phyloP scores from a whole-genome alignment of 53 echinoderm and acorn worm species.

The Astropecten irregularis region DNA sequence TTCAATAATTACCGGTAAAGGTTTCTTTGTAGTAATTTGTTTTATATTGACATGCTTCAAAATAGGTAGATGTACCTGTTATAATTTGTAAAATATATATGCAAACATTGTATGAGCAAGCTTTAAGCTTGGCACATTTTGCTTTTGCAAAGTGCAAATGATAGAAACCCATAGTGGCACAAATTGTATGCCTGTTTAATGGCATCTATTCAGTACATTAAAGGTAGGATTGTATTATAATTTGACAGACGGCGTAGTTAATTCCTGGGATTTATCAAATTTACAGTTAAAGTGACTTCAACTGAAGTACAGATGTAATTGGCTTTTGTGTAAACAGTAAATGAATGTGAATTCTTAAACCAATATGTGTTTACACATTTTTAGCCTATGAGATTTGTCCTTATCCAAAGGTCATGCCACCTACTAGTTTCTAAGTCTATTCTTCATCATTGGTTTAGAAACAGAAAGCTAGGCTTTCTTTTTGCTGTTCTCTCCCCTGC shows the following conservation, averaged over 20 bases:
- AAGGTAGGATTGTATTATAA: too few relatives aligned
- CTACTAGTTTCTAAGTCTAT: neutral
- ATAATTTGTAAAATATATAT: neutral
- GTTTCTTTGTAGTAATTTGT: too few relatives aligned
- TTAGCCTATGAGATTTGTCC: neutral
- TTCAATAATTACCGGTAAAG: too few relatives aligned
- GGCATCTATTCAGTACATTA: too few relatives aligned
- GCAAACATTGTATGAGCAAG: too few relatives aligned
- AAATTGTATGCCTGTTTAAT: too few relatives aligned
- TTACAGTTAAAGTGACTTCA: too few relatives aligned
- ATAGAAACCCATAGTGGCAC: too few relatives aligned
- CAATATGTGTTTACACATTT: conserved; percentile 41
- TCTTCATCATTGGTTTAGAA: conserved; percentile 8
- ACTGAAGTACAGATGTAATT: conserved; percentile 6
- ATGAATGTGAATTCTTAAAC: conserved; percentile 34
- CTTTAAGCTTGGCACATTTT: too few relatives aligned
- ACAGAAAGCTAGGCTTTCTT: conserved; percentile 54
- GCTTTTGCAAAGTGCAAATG: too few relatives aligned
- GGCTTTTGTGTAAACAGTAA: conserved; percentile 28
- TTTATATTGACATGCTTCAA: neutral
- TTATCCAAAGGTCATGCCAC: conserved; percentile 28
- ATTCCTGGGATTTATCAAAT: too few relatives aligned
- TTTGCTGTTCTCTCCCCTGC: conserved; percentile 46
- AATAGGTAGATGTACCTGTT: neutral
- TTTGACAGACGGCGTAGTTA: too few relatives aligned